These are phyloP conservation scores for Hexactinellida sp. DNA, from an alignment of 37 sponge, comb jelly and placozoan species.

Conservation along the genomic window DNA sequence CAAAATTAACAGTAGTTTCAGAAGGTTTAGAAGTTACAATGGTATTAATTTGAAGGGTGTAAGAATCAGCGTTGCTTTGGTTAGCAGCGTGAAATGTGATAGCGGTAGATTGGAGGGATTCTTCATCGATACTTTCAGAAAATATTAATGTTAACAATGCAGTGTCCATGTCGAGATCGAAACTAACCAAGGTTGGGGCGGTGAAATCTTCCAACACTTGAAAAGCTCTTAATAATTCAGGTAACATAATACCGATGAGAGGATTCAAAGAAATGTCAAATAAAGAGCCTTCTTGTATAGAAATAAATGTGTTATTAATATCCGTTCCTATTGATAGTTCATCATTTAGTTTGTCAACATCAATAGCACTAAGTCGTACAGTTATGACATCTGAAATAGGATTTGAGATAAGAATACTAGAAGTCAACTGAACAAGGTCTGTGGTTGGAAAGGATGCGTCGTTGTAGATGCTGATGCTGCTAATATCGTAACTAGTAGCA, in stretches of 20 bases:
- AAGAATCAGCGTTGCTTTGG: conserved; percentile 12
- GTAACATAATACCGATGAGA: conserved; percentile 12
- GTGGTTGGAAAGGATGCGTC: neutral
- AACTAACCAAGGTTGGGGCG: neutral
- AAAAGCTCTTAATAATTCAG: neutral
- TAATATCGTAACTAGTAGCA: neutral
- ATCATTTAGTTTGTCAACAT: conserved; percentile 55
- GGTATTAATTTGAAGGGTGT: neutral
- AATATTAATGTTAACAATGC: conserved; percentile 8
- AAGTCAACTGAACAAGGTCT: neutral
- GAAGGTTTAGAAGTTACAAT: neutral
- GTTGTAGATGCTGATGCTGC: neutral
- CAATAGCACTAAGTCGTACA: conserved; percentile 38
- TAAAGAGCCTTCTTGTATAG: conserved; percentile 35
- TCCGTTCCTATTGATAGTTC: conserved; percentile 39
- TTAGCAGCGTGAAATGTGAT: conserved; percentile 8
- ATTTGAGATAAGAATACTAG: neutral
- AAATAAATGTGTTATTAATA: conserved; percentile 41
- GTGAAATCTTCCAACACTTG: conserved; percentile 9
- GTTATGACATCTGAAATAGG: conserved; percentile 21
- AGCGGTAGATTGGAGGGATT: neutral
- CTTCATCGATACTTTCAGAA: conserved; percentile 14
- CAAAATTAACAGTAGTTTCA: neutral
- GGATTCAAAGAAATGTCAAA: conserved; percentile 32
- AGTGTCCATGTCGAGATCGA: conserved; percentile 18